Conservation (phyloP, 2,888 invertebrate species). For the Melanophora roralis region DNA sequence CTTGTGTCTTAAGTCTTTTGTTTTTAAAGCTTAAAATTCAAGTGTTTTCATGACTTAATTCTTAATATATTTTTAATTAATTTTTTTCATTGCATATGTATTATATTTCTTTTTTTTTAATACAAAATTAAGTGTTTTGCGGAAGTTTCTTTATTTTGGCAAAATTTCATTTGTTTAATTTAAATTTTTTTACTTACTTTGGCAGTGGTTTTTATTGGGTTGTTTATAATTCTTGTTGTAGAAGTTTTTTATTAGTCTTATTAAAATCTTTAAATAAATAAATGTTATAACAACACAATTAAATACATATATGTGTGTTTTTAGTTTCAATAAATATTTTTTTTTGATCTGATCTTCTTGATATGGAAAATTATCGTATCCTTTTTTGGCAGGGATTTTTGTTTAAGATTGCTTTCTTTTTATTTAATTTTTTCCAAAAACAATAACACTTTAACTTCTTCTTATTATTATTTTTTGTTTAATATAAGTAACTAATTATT, state of each 20-base stretch:
- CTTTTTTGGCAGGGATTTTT: slow-evolving; percentile 37
- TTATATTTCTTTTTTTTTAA: neutral
- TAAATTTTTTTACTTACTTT: slow-evolving; percentile 46
- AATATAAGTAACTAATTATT: neutral
- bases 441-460: slow-evolving; percentile 48
- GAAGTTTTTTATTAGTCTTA: neutral
- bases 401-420: slow-evolving; percentile 44
- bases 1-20: slow-evolving; percentile 30
- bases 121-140: neutral
- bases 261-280: slow-evolving; percentile 53
- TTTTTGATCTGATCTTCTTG: slow-evolving; percentile 32
- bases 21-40: neutral
- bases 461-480: neutral
- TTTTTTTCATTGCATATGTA: neutral
- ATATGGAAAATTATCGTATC: slow-evolving; percentile 49
- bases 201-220: slow-evolving; percentile 36
- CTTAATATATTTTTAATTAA: too few species aligned
- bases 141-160: slow-evolving; percentile 4
- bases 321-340: neutral
- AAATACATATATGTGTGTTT: too few species aligned
- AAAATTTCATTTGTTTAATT: slow-evolving; percentile 1
- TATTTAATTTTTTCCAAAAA: slow-evolving; percentile 34
- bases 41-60: neutral
- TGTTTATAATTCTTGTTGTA: neutral
- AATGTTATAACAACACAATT: slow-evolving; percentile 61